Percentiles rank a stretch among this genome's conserved stretches.
Evolutionary conservation across 2,888 invertebrate species (phyloP).

Genomic region (Cabera pusaria): DNA sequence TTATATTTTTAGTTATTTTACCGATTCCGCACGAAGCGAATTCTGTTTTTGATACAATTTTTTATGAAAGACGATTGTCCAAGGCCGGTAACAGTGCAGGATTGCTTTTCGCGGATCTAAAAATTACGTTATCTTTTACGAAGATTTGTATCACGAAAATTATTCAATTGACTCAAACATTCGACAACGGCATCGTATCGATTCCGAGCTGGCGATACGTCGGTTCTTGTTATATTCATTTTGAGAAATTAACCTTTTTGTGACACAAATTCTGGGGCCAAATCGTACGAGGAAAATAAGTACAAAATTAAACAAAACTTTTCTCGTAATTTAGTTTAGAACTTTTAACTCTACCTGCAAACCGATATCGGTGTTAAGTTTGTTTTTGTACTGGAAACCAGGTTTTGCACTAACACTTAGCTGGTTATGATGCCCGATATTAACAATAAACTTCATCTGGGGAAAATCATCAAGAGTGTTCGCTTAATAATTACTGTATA

Average conservation of each 20-base stretch:
- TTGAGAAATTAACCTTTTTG: slow-evolving; percentile 40
- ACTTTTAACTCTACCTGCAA: slow-evolving; percentile 46
- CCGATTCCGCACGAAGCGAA: slow-evolving; percentile 36
- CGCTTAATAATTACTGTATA: too few species aligned
- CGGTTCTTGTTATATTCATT: slow-evolving; percentile 5
- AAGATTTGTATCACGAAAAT: slow-evolving; percentile 24
- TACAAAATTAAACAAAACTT: slow-evolving; percentile 68
- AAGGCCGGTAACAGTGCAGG: slow-evolving; percentile 17
- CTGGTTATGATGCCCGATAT: too few species aligned
- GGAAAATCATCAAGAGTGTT: too few species aligned
- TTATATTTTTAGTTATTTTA: slow-evolving; percentile 46
- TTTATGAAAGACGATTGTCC: slow-evolving; percentile 5
- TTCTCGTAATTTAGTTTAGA: slow-evolving; percentile 72
- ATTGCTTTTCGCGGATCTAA: slow-evolving; percentile 35
- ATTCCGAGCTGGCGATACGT: not conserved
- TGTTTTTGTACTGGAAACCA: slow-evolving; percentile 16
- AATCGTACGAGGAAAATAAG: slow-evolving; percentile 70
- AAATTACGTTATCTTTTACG: slow-evolving; percentile 21
- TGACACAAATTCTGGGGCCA: slow-evolving; percentile 74
- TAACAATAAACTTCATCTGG: too few species aligned
- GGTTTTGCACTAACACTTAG: slow-evolving; percentile 8
- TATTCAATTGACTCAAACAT: too few species aligned
- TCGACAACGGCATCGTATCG: not conserved
- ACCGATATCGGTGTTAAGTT: slow-evolving; percentile 14
- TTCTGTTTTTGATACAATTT: slow-evolving; percentile 34